Percentiles rank a stretch among this genome's conserved stretches.
These are phyloP conservation scores for Hippocampus kuda DNA, from an alignment of 2,797 vertebrate genomes.

Conservation along the genomic window DNA sequence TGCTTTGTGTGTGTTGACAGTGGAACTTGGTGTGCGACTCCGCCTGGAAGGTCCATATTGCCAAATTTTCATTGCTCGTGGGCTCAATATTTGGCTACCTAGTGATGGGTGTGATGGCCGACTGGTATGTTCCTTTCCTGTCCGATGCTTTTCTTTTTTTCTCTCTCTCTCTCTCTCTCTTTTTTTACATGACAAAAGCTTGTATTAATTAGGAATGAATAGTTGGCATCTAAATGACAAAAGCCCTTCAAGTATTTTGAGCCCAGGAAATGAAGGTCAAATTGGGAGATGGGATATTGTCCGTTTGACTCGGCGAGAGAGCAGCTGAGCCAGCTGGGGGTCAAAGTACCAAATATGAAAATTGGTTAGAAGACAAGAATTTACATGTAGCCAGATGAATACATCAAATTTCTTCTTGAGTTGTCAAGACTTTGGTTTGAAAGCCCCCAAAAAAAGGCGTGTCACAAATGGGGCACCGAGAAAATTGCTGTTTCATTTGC, in stretches of 20 bases:
- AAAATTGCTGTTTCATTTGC: neutral
- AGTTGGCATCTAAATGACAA: neutral
- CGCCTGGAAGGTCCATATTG: slow-evolving; percentile 94
- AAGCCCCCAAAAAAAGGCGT: too few species aligned
- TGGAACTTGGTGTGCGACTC: slow-evolving; percentile 95
- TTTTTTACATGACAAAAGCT: neutral
- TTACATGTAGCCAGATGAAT: too few species aligned
- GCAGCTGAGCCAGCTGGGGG: too few species aligned
- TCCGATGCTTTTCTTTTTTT: slow-evolving; percentile 4
- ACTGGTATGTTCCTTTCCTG: slow-evolving; percentile 74
- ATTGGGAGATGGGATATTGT: too few species aligned
- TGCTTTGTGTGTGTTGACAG: slow-evolving; percentile 54
- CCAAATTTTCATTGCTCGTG: slow-evolving; percentile 92
- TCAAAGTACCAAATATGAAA: too few species aligned
- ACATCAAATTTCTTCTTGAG: too few species aligned
- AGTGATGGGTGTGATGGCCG: slow-evolving; percentile 93
- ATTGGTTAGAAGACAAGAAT: too few species aligned
- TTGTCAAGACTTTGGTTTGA: too few species aligned
- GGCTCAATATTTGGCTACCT: slow-evolving; percentile 96
- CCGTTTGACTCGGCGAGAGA: too few species aligned
- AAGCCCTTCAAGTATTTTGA: neutral
- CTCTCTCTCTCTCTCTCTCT: neutral
- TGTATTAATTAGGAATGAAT: neutral
- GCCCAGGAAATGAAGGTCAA: too few species aligned
- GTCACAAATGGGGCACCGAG: too few species aligned